phyloP scores from a whole-genome alignment of 1,140 invertebrate species.

The Plodia interpunctella region DNA sequence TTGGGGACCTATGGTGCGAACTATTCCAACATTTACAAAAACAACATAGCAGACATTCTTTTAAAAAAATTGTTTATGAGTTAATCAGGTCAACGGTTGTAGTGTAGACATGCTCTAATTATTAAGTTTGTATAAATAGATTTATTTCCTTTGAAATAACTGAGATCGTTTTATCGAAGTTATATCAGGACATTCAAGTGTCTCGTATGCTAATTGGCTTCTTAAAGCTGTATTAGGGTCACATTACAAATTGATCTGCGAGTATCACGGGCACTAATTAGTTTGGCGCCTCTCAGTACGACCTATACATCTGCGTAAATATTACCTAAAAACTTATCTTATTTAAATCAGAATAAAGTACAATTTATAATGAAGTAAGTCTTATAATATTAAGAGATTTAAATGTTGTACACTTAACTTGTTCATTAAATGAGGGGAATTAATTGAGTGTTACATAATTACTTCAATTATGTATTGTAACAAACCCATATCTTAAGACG shows the following conservation, averaged over 20 bases:
- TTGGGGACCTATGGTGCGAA: no score
- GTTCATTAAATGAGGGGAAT: no score
- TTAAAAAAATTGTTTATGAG: no score
- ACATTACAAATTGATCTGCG: conserved; percentile 36
- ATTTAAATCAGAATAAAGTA: neutral
- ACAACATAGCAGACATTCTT: no score
- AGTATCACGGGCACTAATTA: conserved; percentile 32
- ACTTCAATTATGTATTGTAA: no score
- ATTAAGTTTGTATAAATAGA: conserved; percentile 17
- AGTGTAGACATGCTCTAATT: neutral
- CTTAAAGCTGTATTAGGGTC: conserved; percentile 37
- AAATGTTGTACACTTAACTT: no score
- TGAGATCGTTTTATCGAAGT: conserved; percentile 9
- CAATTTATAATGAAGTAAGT: neutral
- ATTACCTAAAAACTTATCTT: neutral
- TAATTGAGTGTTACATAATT: no score
- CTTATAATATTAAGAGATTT: neutral
- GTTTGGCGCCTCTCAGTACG: conserved; percentile 29
- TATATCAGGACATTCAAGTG: conserved; percentile 8
- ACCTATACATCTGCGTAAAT: conserved; percentile 17
- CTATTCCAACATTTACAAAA: no score
- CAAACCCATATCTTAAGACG: no score
- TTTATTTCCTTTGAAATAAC: conserved; percentile 21
- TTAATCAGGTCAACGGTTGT: no score
- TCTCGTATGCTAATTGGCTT: conserved; percentile 34